Percentiles rank a stretch among this genome's conserved stretches.
Evolutionary conservation across 2,888 invertebrate genomes (phyloP).

Genomic region (Ectropis crepuscularia): DNA sequence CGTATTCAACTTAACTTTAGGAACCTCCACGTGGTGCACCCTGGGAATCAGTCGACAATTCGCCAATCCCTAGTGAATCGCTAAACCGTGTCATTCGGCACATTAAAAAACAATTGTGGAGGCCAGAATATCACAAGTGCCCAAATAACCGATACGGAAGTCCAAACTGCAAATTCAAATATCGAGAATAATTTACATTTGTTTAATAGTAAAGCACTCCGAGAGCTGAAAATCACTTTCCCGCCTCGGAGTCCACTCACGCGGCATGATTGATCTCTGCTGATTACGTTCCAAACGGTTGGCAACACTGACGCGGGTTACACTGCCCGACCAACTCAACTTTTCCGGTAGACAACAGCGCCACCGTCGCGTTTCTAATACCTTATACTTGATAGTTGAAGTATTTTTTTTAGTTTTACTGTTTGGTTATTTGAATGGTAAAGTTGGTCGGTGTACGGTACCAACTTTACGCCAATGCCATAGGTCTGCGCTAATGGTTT

Average conservation of each 20-base stretch:
- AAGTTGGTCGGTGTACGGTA: not conserved
- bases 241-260: slow-evolving; percentile 11
- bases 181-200: too few species aligned
- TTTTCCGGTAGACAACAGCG: not conserved
- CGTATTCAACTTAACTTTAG: too few species aligned
- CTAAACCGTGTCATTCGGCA: too few species aligned
- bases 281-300: slow-evolving; percentile 13
- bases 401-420: not conserved
- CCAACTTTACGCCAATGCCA: slow-evolving; percentile 11
- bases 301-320: slow-evolving; percentile 13
- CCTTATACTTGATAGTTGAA: not conserved
- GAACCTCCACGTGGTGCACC: too few species aligned
- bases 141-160: too few species aligned
- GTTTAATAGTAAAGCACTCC: too few species aligned
- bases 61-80: too few species aligned
- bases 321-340: not conserved
- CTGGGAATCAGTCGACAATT: too few species aligned
- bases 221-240: not conserved
- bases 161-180: too few species aligned
- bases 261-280: slow-evolving; percentile 15
- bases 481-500: slow-evolving; percentile 16
- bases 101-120: too few species aligned
- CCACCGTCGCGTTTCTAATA: not conserved
- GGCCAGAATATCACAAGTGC: too few species aligned
- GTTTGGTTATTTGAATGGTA: not conserved